Percentiles rank a stretch among this genome's conserved stretches.
Evolutionary conservation across 1,140 invertebrate species (phyloP).

Genomic region (Adelges cooleyi): DNA sequence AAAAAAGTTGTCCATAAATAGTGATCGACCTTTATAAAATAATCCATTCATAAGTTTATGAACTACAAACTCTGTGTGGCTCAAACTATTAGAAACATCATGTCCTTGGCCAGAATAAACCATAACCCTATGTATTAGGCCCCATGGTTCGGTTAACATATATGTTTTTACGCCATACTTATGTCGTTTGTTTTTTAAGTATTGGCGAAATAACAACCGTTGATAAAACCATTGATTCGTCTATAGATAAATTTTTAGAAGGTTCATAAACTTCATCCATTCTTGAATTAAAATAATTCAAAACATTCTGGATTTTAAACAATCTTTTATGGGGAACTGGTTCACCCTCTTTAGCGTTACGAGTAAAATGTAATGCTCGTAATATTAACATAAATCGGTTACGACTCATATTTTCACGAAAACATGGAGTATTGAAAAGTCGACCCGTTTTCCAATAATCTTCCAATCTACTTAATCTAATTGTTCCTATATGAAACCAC

Average conservation of each 20-base stretch:
- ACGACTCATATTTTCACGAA: constrained; percentile 33
- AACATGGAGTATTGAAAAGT: constrained; percentile 26
- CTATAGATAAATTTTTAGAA: constrained; percentile 36
- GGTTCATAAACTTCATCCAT: constrained; percentile 31
- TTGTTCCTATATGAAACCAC: constrained; percentile 28
- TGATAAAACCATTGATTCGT: constrained; percentile 39
- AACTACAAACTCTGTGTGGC: not conserved
- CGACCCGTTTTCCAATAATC: constrained; percentile 29
- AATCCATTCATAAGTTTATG: not conserved
- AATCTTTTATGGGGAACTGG: constrained; percentile 27
- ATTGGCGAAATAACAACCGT: constrained; percentile 37
- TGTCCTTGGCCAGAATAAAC: constrained; percentile 32
- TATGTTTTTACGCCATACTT: constrained; percentile 39
- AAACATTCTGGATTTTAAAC: constrained; percentile 32
- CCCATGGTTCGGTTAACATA: constrained; percentile 35
- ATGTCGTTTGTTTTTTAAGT: constrained; percentile 38
- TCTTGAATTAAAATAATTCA: constrained; percentile 28
- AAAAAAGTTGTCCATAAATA: constrained; percentile 30
- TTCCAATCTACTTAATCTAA: constrained; percentile 19
- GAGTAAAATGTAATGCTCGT: constrained; percentile 34
- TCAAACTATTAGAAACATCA: not conserved
- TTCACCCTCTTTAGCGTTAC: constrained; percentile 14
- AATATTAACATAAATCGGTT: constrained; percentile 36
- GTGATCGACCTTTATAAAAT: not conserved
- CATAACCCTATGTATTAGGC: constrained; percentile 34